Evolutionary conservation across 1,140 invertebrate species (phyloP).

Genomic region (Nasonia vitripennis): DNA sequence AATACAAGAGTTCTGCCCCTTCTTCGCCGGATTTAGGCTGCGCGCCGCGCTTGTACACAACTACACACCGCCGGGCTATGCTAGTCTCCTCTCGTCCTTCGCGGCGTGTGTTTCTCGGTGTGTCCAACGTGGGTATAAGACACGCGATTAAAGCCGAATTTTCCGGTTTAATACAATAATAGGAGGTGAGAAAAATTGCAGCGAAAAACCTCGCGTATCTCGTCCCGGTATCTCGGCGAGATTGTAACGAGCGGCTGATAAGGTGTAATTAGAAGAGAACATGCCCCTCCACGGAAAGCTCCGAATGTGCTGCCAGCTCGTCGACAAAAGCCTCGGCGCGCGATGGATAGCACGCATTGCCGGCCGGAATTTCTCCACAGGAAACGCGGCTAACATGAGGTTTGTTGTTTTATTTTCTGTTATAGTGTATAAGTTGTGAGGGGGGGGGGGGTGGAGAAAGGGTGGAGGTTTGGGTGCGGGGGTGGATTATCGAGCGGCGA

Average conservation of each 20-base stretch:
- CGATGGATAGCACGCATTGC: slow-evolving; percentile 55
- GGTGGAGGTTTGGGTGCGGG: neutral
- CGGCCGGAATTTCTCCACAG: slow-evolving; percentile 64
- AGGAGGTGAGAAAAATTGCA: neutral
- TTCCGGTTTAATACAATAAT: neutral
- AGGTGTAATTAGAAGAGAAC: slow-evolving; percentile 39
- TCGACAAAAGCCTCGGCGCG: slow-evolving; percentile 55
- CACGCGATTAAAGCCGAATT: neutral
- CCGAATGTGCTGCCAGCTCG: slow-evolving; percentile 47
- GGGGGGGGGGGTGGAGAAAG: neutral
- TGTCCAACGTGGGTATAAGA: neutral
- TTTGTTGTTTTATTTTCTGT: slow-evolving; percentile 44
- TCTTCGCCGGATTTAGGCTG: neutral
- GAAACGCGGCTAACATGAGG: slow-evolving; percentile 68
- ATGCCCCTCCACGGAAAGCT: slow-evolving; percentile 67
- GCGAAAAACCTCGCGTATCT: neutral
- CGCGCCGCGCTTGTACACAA: slow-evolving; percentile 1
- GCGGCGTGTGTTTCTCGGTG: slow-evolving; percentile 5
- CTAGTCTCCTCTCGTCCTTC: slow-evolving; percentile 58
- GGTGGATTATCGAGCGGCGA: neutral
- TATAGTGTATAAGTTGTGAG: neutral
- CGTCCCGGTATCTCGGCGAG: neutral
- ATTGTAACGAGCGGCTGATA: neutral
- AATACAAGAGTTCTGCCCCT: neutral
- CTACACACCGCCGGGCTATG: neutral